Evolutionary conservation across 1,140 invertebrate genomes (phyloP).

Genomic region (Coenobita brevimanus): DNA sequence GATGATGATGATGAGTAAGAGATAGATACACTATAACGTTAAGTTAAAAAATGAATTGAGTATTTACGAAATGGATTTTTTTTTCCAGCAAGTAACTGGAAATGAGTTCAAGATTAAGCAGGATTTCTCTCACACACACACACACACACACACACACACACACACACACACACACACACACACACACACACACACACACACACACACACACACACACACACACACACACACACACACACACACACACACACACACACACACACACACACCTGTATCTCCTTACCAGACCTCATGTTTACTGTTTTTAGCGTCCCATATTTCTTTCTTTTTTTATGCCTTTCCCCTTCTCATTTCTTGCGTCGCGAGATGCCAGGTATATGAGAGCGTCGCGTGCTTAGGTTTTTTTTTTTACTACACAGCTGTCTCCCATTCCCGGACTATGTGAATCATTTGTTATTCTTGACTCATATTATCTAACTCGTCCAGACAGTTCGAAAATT

Average conservation of each 20-base stretch:
- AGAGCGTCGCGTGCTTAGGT: neutral
- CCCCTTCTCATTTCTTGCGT: neutral
- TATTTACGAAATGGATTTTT: no score
- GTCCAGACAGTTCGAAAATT: neutral
- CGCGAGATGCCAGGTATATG: no score
- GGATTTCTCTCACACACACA: neutral
- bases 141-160: slow-evolving; percentile 27
- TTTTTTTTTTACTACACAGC: neutral
- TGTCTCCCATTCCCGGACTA: neutral
- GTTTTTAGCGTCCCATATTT: neutral
- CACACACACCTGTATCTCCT: neutral
- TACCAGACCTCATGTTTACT: neutral
- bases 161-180: slow-evolving; percentile 23
- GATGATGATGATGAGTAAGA: no score
- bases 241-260: neutral
- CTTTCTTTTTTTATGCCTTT: no score
- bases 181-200: neutral
- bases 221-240: slow-evolving; percentile 5
- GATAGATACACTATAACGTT: no score
- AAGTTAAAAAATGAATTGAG: no score
- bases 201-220: no score
- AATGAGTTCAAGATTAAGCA: neutral
- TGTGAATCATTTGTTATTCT: neutral
- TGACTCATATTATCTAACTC: neutral
- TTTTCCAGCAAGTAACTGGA: neutral